Percentiles rank a stretch among this genome's conserved stretches.
Conservation (phyloP, 2,888 invertebrate species). For the Syrphus vitripennis region DNA sequence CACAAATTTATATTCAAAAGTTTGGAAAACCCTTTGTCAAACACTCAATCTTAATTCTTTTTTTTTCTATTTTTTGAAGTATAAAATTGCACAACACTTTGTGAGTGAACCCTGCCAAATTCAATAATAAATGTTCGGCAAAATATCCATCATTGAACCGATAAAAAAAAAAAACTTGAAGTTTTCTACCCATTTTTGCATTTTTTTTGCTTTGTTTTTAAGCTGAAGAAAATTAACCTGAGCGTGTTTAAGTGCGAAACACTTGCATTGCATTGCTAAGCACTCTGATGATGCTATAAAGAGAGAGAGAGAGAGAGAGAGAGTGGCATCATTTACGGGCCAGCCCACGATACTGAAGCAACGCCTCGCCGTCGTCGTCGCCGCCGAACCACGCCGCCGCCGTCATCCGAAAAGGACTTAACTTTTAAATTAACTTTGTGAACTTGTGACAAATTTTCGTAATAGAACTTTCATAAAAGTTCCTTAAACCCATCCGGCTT, state of each 20-base stretch:
- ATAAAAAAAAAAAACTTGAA: slow-evolving; percentile 18
- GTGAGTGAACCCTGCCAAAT: slow-evolving; percentile 35
- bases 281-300: not conserved
- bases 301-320: too few relatives aligned
- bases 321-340: slow-evolving; percentile 29
- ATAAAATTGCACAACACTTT: slow-evolving; percentile 32
- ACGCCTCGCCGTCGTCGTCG: not conserved
- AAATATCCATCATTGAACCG: slow-evolving; percentile 43
- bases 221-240: slow-evolving; percentile 47
- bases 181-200: slow-evolving; percentile 5
- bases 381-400: not conserved
- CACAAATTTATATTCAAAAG: slow-evolving; percentile 10
- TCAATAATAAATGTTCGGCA: slow-evolving; percentile 27
- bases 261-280: slow-evolving; percentile 34
- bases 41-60: not conserved
- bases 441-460: slow-evolving; percentile 71
- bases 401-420: slow-evolving; percentile 56
- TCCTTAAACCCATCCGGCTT: slow-evolving; percentile 61
- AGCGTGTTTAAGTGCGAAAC: slow-evolving; percentile 54
- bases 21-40: slow-evolving; percentile 9
- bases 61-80: not conserved
- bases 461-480: slow-evolving; percentile 70
- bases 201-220: not conserved
- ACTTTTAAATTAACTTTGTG: slow-evolving; percentile 71
- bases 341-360: not conserved